Evolutionary conservation across 2,888 invertebrate genomes (phyloP), one percentile per base, ranked within the genome.

Genomic region (Diadromus collaris): DNA sequence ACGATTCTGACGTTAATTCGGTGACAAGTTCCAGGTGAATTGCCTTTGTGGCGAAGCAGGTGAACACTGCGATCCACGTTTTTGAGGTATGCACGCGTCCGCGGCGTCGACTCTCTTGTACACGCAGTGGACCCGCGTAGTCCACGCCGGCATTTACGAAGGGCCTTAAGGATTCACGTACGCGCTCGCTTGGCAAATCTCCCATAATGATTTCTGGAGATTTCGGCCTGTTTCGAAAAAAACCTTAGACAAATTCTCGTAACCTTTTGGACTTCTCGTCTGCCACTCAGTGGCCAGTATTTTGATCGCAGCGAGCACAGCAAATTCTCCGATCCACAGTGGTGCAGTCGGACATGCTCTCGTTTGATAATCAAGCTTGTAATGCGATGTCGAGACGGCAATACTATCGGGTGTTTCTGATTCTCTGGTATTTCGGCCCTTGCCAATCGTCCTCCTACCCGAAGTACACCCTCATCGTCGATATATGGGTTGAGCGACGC

Each of bases 1-100:
- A 89, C 0, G 83, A 83, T 32, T 88, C 85, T 0, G 84, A 83
- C 0, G 86, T 81, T 2, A 89, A 67, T 41, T 85, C 84, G 0
- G 81, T 81, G 0, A 87, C 87, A 6, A 87, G 46, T 76, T 90
- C 89, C 2, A 89, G 21, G 41, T 89, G 88, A 3, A 88, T 71
- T 24, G 76, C 76, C 21, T 58, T 64, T 2, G 64, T 77, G 7
- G 54, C 44, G 21, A 85, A 64, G 67, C 85, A 85, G 1, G 83
- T 76, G 24, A 84, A 83, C 1, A 84, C 48, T 0, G 77, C 71
- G 4, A 85, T 51, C 65, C 83, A 83, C 2, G 34, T 56, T 46
- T 73, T 65, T 16, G 56, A 29, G 5, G 34, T 56, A 5, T 51
- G 67, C 19, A 73, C n/a, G 13, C 65, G 56, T n/a, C 60, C 67